A percentile compares a stretch with the other conserved stretches of the same genome.
Evolutionary conservation across 2,797 vertebrate genomes (phyloP).

Genomic region (Lagodon rhomboides): DNA sequence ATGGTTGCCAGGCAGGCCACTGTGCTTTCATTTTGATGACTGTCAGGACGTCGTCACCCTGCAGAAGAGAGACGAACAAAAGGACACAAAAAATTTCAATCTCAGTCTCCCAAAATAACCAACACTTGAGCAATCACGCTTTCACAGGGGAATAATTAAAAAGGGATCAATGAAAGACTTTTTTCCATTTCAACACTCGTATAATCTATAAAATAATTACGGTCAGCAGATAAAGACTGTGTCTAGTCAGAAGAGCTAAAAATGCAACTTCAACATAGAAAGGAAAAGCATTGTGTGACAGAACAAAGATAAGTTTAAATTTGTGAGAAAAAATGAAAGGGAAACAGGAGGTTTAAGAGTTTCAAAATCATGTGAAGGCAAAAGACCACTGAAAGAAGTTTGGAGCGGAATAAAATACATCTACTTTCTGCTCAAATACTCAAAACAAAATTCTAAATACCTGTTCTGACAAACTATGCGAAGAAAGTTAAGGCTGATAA

Average conservation of each 20-base stretch:
- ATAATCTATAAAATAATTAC: constrained; percentile 18
- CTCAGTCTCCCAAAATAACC: constrained; percentile 26
- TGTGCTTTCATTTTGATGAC: constrained; percentile 99
- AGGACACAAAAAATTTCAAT: constrained; percentile 46
- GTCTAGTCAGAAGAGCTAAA: constrained; percentile 13
- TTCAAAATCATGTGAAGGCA: not conserved
- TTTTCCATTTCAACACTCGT: not conserved
- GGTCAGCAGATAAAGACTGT: not conserved
- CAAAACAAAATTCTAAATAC: not conserved
- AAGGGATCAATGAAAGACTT: constrained; percentile 12
- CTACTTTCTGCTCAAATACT: not conserved
- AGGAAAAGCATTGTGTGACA: not conserved
- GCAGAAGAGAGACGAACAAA: constrained; percentile 46
- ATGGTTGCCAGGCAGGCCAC: constrained; percentile 98
- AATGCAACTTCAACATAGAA: not conserved
- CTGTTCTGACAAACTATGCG: not conserved
- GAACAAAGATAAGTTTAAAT: not conserved
- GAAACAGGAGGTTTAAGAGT: not conserved
- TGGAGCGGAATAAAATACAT: not conserved
- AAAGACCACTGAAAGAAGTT: not conserved
- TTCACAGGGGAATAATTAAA: constrained; percentile 26
- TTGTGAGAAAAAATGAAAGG: not conserved
- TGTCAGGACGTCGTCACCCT: constrained; percentile 98
- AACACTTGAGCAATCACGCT: constrained; percentile 19
- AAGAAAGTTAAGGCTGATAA: not conserved